Evolutionary conservation across 2,113 vertebrate species (phyloP).

Genomic region (Leuciscus idus): DNA sequence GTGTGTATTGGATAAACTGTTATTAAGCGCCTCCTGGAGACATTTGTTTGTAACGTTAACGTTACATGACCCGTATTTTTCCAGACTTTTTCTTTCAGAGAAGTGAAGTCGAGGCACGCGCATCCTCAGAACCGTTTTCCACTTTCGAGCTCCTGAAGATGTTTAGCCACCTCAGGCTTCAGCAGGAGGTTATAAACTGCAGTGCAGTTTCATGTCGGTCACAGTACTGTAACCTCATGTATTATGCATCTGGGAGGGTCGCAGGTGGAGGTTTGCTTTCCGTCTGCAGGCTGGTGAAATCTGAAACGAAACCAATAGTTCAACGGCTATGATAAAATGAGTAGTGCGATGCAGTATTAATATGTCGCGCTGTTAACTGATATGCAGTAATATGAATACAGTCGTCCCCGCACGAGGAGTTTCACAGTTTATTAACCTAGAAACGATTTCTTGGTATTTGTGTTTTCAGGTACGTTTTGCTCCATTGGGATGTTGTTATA

Average conservation of each 20-base stretch:
- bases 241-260: slow-evolving; percentile 53
- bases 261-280: slow-evolving; percentile 54
- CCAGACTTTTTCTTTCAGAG: not conserved
- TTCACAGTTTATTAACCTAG: too few species aligned
- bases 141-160: not conserved
- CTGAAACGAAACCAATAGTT: slow-evolving; percentile 43
- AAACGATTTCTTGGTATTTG: not conserved
- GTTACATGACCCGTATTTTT: not conserved
- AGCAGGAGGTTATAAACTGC: slow-evolving; percentile 15
- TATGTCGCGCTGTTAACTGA: slow-evolving; percentile 15
- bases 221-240: slow-evolving; percentile 48
- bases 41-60: not conserved
- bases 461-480: not conserved
- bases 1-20: not conserved
- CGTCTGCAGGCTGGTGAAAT: slow-evolving; percentile 41
- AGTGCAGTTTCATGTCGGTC: slow-evolving; percentile 30
- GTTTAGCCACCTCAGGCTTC: not conserved
- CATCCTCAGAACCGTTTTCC: not conserved
- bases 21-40: not conserved
- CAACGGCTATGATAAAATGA: slow-evolving; percentile 45
- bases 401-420: not conserved
- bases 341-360: slow-evolving; percentile 46
- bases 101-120: not conserved
- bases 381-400: not conserved
- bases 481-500: not conserved